Conservation (phyloP, 2,113 vertebrate species). For the Lepisosteus oculatus region DNA sequence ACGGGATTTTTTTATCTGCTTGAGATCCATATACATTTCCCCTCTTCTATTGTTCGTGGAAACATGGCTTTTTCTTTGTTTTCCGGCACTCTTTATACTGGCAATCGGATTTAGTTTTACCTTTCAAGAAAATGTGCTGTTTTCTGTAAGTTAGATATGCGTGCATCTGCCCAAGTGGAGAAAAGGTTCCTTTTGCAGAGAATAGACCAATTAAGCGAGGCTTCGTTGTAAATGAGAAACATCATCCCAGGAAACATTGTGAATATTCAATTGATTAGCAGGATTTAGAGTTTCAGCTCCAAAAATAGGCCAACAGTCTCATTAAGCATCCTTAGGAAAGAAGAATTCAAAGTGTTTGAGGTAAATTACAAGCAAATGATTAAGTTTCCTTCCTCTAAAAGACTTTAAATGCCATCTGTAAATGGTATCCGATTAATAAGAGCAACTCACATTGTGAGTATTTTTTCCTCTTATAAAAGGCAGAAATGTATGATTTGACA, state of each 20-base stretch:
- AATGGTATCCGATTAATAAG: slow-evolving; percentile 34
- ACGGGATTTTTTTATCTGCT: slow-evolving; percentile 8
- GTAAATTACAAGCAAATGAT: slow-evolving; percentile 23
- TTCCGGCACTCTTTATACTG: slow-evolving; percentile 2
- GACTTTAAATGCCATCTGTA: slow-evolving; percentile 31
- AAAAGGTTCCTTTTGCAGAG: slow-evolving; percentile 12
- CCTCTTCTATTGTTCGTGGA: slow-evolving; percentile 6
- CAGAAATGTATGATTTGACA: slow-evolving; percentile 54
- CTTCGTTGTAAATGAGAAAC: slow-evolving; percentile 13
- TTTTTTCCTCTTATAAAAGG: slow-evolving; percentile 23
- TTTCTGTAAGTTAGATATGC: neutral
- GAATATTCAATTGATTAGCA: slow-evolving; percentile 40
- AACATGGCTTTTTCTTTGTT: slow-evolving; percentile 13
- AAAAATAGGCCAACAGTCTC: slow-evolving; percentile 39
- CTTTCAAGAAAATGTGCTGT: slow-evolving; percentile 18
- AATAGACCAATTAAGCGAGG: slow-evolving; percentile 26
- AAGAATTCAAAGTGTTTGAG: slow-evolving; percentile 8
- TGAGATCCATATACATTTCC: slow-evolving; percentile 17
- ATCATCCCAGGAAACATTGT: slow-evolving; percentile 21
- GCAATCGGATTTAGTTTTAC: slow-evolving; percentile 11
- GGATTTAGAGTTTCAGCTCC: slow-evolving; percentile 35
- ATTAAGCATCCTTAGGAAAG: slow-evolving; percentile 18
- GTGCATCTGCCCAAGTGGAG: slow-evolving; percentile 2
- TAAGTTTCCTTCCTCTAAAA: slow-evolving; percentile 34
- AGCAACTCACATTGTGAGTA: slow-evolving; percentile 34